phyloP scores from a whole-genome alignment of 2,797 vertebrate species.

The Salmo trutta region DNA sequence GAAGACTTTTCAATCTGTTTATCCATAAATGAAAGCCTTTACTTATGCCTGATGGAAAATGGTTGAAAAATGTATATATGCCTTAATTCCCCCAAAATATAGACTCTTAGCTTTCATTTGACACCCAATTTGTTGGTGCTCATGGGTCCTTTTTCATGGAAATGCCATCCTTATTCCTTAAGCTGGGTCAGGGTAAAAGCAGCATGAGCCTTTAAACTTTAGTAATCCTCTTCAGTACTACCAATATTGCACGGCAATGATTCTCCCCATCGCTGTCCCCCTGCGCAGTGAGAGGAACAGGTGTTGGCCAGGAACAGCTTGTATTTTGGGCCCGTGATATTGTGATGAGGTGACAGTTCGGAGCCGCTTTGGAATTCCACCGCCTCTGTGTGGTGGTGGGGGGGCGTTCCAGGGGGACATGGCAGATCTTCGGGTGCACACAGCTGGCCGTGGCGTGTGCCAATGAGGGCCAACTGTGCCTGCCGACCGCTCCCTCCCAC shows the following conservation, averaged over 20 bases:
- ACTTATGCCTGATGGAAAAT: no score
- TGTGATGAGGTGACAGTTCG: constrained; percentile 68
- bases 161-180: not conserved
- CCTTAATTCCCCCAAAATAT: no score
- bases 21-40: no score
- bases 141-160: no score
- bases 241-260: constrained; percentile 33
- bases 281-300: constrained; percentile 27
- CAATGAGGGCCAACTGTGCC: constrained; percentile 60
- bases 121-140: not conserved
- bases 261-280: not conserved
- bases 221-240: constrained; percentile 32
- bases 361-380: constrained; percentile 53
- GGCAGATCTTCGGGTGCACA: constrained; percentile 58
- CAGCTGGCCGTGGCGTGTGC: constrained; percentile 63
- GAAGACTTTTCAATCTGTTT: no score
- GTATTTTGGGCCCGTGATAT: constrained; percentile 63
- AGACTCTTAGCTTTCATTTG: constrained; percentile 15
- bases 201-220: constrained; percentile 38
- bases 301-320: constrained; percentile 70
- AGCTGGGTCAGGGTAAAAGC: constrained; percentile 12
- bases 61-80: no score
- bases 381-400: constrained; percentile 41
- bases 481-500: constrained; percentile 52
- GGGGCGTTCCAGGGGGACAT: constrained; percentile 45